Percentiles rank a stretch among this genome's conserved stretches.
Conservation (phyloP, 2,113 vertebrate species). For the Narcine bancroftii region DNA sequence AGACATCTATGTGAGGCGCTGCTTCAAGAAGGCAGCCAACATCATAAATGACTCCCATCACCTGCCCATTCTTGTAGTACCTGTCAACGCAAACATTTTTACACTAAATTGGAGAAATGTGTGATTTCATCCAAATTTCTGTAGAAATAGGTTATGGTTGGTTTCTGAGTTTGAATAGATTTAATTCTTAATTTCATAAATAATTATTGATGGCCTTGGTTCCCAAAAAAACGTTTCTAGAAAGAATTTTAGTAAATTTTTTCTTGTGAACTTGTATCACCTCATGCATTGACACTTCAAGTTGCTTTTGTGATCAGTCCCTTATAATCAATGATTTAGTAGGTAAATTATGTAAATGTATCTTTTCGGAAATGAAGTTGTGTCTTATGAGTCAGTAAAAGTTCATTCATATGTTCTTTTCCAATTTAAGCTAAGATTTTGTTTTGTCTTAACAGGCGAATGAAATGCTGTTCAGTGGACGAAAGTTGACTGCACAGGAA, state of each 20-base stretch:
- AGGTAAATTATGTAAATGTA: no score
- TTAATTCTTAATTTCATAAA: neutral
- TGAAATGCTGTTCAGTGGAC: slow-evolving; percentile 88
- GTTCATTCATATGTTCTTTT: neutral
- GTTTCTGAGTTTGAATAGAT: neutral
- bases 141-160: neutral
- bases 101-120: neutral
- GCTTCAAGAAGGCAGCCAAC: no score
- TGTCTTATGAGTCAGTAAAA: neutral
- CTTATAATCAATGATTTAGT: no score
- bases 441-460: slow-evolving; percentile 68
- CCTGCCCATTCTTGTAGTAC: neutral
- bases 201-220: neutral
- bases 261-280: no score
- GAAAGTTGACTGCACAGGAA: slow-evolving; percentile 92
- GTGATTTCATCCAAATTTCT: neutral
- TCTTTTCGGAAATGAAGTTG: neutral
- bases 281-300: no score
- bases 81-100: neutral
- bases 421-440: neutral
- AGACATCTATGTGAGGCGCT: no score
- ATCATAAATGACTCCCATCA: no score
- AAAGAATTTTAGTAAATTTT: no score
- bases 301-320: no score
- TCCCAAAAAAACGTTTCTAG: no score